Conservation (phyloP, 2,888 invertebrate genomes). For the Bombylius discolor region DNA sequence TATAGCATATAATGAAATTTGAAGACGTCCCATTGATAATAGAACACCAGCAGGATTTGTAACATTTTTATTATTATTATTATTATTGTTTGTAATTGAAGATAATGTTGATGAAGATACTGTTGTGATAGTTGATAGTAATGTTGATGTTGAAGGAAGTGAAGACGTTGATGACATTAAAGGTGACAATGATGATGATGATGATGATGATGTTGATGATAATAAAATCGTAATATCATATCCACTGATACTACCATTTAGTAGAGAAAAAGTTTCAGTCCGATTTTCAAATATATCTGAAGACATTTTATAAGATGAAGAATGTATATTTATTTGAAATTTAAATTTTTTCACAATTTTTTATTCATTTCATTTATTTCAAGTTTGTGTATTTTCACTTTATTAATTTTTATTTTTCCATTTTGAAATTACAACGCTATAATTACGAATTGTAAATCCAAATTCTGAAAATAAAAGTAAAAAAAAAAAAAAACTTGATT, state of each 20-base stretch:
- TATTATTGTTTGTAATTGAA: neutral
- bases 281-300: no score
- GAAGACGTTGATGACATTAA: neutral
- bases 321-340: no score
- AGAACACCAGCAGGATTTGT: neutral
- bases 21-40: slow-evolving; percentile 5
- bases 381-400: no score
- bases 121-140: neutral
- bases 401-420: no score
- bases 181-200: neutral
- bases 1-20: slow-evolving; percentile 49
- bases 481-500: no score
- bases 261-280: neutral
- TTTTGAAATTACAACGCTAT: no score
- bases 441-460: no score
- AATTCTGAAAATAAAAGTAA: no score
- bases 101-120: neutral
- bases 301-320: no score
- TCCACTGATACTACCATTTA: neutral
- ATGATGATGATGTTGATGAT: neutral
- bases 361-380: no score
- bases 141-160: neutral
- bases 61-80: neutral
- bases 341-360: no score
- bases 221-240: neutral